Conservation (phyloP, 2,113 vertebrate species). For the Aphyosemion australe region DNA sequence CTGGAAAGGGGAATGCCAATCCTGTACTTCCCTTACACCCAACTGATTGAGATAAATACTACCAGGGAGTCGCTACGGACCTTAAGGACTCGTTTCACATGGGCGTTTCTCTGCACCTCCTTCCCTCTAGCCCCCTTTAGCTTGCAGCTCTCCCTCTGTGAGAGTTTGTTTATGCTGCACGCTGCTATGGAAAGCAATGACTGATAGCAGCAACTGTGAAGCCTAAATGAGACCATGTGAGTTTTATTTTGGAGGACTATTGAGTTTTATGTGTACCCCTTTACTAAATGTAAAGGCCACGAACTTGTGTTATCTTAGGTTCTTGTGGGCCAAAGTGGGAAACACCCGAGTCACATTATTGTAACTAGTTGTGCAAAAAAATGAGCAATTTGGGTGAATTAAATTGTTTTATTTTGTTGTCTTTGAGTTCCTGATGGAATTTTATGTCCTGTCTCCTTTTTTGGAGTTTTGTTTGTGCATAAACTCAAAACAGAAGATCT, state of each 20-base stretch:
- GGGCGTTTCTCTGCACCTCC: not conserved
- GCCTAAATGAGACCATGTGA: slow-evolving; percentile 42
- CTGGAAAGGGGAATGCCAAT: slow-evolving; percentile 25
- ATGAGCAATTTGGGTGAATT: too few relatives aligned
- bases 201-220: slow-evolving; percentile 68
- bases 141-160: slow-evolving; percentile 13
- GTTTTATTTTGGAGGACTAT: slow-evolving; percentile 59
- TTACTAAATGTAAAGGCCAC: not conserved
- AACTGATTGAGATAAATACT: slow-evolving; percentile 38
- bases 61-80: slow-evolving; percentile 11
- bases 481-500: too few relatives aligned
- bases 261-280: slow-evolving; percentile 49
- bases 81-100: slow-evolving; percentile 2
- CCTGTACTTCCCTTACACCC: slow-evolving; percentile 28
- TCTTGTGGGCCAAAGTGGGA: too few relatives aligned
- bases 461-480: too few relatives aligned
- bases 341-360: too few relatives aligned
- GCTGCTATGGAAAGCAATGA: slow-evolving; percentile 63
- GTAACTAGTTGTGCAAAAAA: too few relatives aligned
- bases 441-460: too few relatives aligned
- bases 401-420: too few relatives aligned
- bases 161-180: slow-evolving; percentile 50
- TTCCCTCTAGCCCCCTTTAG: slow-evolving; percentile 20
- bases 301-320: too few relatives aligned
- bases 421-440: too few relatives aligned